These are phyloP conservation scores for Drosophila gaucha DNA, from an alignment of 2,888 invertebrate species.

Conservation along the genomic window DNA sequence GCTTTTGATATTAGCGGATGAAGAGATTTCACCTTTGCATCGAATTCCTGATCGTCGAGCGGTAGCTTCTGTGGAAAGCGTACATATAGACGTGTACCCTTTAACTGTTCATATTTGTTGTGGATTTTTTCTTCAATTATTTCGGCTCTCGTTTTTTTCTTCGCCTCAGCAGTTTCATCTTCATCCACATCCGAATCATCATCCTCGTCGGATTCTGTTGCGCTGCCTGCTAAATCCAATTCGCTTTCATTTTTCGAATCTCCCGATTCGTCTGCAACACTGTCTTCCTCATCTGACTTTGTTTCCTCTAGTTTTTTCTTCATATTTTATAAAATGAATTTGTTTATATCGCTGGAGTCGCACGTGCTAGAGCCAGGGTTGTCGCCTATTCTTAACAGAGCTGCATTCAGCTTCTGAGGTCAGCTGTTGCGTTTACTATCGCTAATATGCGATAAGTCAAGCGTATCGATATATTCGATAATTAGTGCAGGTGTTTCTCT, in stretches of 20 bases:
- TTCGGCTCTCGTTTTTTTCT: constrained; percentile 48
- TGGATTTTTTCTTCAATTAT: constrained; percentile 57
- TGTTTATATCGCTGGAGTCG: constrained; percentile 34
- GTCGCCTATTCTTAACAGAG: neutral
- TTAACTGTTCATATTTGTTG: constrained; percentile 66
- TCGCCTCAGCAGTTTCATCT: constrained; percentile 11
- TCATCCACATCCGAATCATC: constrained; percentile 6
- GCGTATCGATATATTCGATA: constrained; percentile 27
- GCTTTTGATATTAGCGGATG: constrained; percentile 68
- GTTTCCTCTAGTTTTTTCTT: constrained; percentile 48
- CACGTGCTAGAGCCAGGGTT: constrained; percentile 46
- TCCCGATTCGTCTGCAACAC: constrained; percentile 14
- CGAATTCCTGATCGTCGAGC: constrained; percentile 63
- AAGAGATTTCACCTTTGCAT: constrained; percentile 61
- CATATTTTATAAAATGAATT: constrained; percentile 48
- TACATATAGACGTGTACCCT: constrained; percentile 79
- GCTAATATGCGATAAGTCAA: neutral
- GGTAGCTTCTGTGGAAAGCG: constrained; percentile 80
- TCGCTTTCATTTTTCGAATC: constrained; percentile 39
- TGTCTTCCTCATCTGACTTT: constrained; percentile 31
- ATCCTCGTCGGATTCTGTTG: constrained; percentile 69
- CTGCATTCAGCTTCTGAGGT: neutral
- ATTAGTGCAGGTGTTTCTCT: constrained; percentile 8
- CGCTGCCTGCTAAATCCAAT: constrained; percentile 67
- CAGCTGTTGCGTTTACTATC: constrained; percentile 16